Base-by-base conservation (phyloP, 2,113 vertebrate genomes). In the Xiphias gladius region DNA sequence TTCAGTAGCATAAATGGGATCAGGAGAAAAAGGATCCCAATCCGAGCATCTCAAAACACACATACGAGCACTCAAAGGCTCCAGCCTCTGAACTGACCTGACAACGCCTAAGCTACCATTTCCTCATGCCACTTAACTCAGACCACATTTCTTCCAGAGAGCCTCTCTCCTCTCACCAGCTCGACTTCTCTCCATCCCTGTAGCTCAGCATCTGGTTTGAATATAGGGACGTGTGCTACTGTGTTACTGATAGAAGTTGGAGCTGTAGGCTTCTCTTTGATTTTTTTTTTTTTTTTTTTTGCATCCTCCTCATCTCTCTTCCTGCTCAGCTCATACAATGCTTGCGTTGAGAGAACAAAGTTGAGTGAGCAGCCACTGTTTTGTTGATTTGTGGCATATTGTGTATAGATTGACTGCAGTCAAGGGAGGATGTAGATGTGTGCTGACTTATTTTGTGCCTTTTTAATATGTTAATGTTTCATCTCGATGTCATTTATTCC, bases 41-140 rank as follows among this genome's bases (percentile, higher is more conserved):
- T 73, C 65, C 68, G 41, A 82, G 22, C 64, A 85, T 88, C 70
- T 48, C 71, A 71, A 67, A 79, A 54, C 54, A 76, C 50, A 73
- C 52, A 54, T 63, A 80, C 63, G 76, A 59, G 58, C 77, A 76
- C 77, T 90, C 83, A 88, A 87, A 76, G 77, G 76, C 89, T 84
- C 79, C 91, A 91, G 90, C 79, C 91, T 96, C 95, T 97, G 95
- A 96, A 95, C 83, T 66, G 89, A 95, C 90, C 94, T 95, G 96
- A 97, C 96, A 96, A 94, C 94, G 96, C 89, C 90, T 94, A 94
- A 96, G 96, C 96, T 96, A 96, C 96, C 85, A 94, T 97, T 97
- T 96, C 96, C 96, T 96, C 92, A 88, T 92, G 75, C 92, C 82
- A 86, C 90, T 94, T 97, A 97, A 96, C 95, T 95, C 94, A 79